Evolutionary conservation across 2,888 invertebrate species (phyloP).

Genomic region (Lepidocyrtoides sp.): DNA sequence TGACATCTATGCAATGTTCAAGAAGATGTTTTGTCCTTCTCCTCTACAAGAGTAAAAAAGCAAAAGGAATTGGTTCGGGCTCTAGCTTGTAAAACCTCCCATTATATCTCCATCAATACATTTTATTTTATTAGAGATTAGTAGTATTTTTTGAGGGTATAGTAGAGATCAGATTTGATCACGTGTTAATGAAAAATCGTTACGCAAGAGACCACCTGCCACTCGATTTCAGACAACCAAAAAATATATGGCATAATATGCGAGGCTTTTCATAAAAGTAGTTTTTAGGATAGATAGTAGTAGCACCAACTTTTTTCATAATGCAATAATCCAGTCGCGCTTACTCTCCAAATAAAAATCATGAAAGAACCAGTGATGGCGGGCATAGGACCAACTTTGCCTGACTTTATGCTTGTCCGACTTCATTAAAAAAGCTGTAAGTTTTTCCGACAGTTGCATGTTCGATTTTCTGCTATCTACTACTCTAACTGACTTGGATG

Average conservation of each 20-base stretch:
- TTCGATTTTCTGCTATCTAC: not conserved
- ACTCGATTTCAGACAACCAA: constrained; percentile 22
- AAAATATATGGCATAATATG: no score
- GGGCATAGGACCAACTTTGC: not conserved
- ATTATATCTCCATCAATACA: not conserved
- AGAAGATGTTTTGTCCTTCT: no score
- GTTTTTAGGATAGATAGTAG: not conserved
- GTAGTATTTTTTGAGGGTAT: not conserved
- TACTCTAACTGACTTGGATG: not conserved
- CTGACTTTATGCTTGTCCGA: constrained; percentile 32
- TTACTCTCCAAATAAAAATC: not conserved
- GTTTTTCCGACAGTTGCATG: constrained; percentile 33
- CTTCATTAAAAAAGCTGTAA: constrained; percentile 55
- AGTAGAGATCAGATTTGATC: not conserved
- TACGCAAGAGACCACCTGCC: constrained; percentile 58
- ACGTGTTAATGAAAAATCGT: constrained; percentile 12
- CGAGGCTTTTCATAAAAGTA: not conserved
- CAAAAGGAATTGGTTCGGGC: not conserved
- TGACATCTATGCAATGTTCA: no score
- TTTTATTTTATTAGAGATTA: not conserved
- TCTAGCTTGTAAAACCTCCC: not conserved
- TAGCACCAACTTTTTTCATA: not conserved
- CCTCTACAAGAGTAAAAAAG: not conserved
- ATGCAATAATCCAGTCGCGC: not conserved
- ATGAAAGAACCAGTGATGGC: not conserved